Evolutionary conservation across 2,888 invertebrate species (phyloP).

Genomic region (Drosophila fulvimacula): DNA sequence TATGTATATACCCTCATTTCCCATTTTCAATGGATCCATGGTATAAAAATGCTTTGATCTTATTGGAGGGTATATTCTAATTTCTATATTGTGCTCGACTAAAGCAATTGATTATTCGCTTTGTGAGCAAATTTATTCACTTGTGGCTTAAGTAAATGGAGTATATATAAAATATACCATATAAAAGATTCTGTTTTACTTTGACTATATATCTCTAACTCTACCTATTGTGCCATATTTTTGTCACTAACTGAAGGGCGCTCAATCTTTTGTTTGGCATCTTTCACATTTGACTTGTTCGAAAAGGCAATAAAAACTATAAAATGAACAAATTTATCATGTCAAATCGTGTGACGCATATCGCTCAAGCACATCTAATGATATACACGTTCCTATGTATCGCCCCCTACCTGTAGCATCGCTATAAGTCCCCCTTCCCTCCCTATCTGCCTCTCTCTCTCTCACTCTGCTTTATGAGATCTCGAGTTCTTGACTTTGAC

Average conservation of each 20-base stretch:
- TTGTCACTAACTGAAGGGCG: slow-evolving; percentile 44
- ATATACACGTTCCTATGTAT: slow-evolving; percentile 6
- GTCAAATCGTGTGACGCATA: slow-evolving; percentile 70
- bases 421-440: background rate
- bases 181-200: too few relatives aligned
- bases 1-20: too few relatives aligned
- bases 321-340: slow-evolving; percentile 73
- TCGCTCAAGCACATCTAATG: slow-evolving; percentile 56
- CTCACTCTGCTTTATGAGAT: background rate
- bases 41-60: background rate
- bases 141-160: background rate
- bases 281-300: slow-evolving; percentile 20
- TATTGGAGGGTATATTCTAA: background rate
- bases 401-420: background rate
- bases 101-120: background rate
- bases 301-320: slow-evolving; percentile 64
- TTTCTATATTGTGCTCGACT: background rate
- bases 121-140: background rate
- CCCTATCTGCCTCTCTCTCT: background rate
- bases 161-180: background rate
- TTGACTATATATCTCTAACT: too few relatives aligned
- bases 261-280: slow-evolving; percentile 39
- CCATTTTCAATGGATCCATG: too few relatives aligned
- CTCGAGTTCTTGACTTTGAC: slow-evolving; percentile 70
- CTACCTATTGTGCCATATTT: slow-evolving; percentile 34